These are phyloP conservation scores for Nixonia krombeini DNA, from an alignment of 1,140 invertebrate species.

Conservation along the genomic window DNA sequence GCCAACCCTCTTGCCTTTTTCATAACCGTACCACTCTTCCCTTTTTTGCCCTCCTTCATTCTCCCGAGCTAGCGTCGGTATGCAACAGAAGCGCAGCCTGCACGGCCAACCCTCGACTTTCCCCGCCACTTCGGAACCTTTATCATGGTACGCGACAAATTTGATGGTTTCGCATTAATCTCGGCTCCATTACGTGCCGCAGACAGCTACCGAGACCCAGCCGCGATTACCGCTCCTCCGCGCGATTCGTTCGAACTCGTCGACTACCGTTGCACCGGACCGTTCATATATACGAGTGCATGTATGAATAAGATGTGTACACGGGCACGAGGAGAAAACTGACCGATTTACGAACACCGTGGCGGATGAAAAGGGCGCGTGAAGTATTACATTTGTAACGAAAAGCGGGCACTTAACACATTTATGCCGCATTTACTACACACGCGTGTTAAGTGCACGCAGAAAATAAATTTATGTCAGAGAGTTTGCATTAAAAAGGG, in stretches of 20 bases:
- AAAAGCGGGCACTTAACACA: too few species aligned
- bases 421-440: too few species aligned
- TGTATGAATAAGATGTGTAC: too few species aligned
- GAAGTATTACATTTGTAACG: too few species aligned
- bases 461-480: too few species aligned
- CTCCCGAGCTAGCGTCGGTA: slow-evolving; percentile 1
- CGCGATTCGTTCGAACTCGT: slow-evolving; percentile 14
- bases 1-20: slow-evolving; percentile 12
- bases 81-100: not conserved
- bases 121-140: slow-evolving; percentile 30
- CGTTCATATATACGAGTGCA: too few species aligned
- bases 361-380: too few species aligned
- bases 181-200: slow-evolving; percentile 46
- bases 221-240: slow-evolving; percentile 21
- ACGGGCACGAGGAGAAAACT: too few species aligned
- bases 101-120: slow-evolving; percentile 7
- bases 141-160: slow-evolving; percentile 53
- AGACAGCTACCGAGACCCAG: slow-evolving; percentile 16
- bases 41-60: slow-evolving; percentile 15
- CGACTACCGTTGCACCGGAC: too few species aligned
- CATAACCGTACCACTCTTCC: slow-evolving; percentile 17
- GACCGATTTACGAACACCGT: too few species aligned
- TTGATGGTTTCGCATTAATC: slow-evolving; percentile 56
- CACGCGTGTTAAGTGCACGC: too few species aligned
- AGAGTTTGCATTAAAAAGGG: too few species aligned